Conservation (phyloP, 2,113 vertebrate species). For the Coryphaenoides rupestris region DNA sequence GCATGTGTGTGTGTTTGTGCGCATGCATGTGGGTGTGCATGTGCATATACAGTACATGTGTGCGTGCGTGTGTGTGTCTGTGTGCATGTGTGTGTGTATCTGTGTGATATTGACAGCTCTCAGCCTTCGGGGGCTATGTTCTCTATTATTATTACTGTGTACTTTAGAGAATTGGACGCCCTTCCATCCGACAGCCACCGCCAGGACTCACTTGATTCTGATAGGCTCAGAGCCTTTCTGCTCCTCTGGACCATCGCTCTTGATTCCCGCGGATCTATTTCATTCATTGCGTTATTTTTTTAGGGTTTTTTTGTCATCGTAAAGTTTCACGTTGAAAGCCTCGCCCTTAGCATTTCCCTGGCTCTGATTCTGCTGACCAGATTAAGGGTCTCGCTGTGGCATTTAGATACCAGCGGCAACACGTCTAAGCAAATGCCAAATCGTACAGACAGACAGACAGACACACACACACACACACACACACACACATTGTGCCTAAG, state of each 20-base stretch:
- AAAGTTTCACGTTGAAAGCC: slow-evolving; percentile 10
- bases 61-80: neutral
- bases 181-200: slow-evolving; percentile 19
- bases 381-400: slow-evolving; percentile 11
- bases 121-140: slow-evolving; percentile 39
- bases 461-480: too few relatives aligned
- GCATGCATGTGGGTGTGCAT: neutral
- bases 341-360: neutral
- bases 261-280: slow-evolving; percentile 8
- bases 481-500: too few relatives aligned
- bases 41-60: neutral
- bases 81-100: slow-evolving; percentile 1
- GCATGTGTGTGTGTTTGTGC: slow-evolving; percentile 7
- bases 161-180: slow-evolving; percentile 27
- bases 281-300: neutral
- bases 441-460: neutral
- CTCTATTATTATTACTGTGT: slow-evolving; percentile 47
- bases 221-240: slow-evolving; percentile 22
- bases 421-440: slow-evolving; percentile 3
- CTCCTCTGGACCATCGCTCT: slow-evolving; percentile 19
- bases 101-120: slow-evolving; percentile 31
- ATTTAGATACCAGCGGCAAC: slow-evolving; percentile 11
- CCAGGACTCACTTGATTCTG: slow-evolving; percentile 28
- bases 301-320: neutral
- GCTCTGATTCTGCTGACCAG: neutral